Conservation (phyloP, 2,888 invertebrate genomes). For the Eurytoma californica region DNA sequence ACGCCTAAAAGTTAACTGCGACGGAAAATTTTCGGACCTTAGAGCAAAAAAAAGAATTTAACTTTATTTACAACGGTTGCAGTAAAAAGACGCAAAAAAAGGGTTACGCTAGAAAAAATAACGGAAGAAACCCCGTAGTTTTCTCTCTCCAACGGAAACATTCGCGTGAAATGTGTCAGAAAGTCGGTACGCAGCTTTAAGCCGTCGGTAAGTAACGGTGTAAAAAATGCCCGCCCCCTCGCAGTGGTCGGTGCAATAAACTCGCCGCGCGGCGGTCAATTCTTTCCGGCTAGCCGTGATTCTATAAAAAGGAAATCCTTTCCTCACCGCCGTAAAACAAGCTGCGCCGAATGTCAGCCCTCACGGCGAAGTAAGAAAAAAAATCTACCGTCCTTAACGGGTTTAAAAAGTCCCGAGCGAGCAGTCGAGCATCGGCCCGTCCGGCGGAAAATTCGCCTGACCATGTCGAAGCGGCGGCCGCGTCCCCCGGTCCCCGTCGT, state of each 20-base stretch:
- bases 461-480: neutral
- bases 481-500: constrained; percentile 20
- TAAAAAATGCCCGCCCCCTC: constrained; percentile 48
- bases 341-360: neutral
- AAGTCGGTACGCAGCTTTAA: constrained; percentile 12
- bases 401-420: constrained; percentile 60
- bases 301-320: constrained; percentile 31
- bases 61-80: constrained; percentile 30
- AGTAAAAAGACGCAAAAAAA: constrained; percentile 38
- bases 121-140: neutral
- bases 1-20: constrained; percentile 10
- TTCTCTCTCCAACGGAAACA: constrained; percentile 5
- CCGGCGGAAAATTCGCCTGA: neutral
- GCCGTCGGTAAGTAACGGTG: constrained; percentile 54
- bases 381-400: constrained; percentile 58
- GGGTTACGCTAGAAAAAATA: constrained; percentile 32
- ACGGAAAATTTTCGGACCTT: neutral
- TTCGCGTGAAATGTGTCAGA: constrained; percentile 49
- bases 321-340: constrained; percentile 34
- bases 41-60: constrained; percentile 18
- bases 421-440: constrained; percentile 22
- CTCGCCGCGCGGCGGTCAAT: neutral
- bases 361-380: constrained; percentile 30
- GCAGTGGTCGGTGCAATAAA: constrained; percentile 45
- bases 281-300: constrained; percentile 14